Conservation (phyloP, 2,113 vertebrate genomes). For the Sebastes schlegelii region DNA sequence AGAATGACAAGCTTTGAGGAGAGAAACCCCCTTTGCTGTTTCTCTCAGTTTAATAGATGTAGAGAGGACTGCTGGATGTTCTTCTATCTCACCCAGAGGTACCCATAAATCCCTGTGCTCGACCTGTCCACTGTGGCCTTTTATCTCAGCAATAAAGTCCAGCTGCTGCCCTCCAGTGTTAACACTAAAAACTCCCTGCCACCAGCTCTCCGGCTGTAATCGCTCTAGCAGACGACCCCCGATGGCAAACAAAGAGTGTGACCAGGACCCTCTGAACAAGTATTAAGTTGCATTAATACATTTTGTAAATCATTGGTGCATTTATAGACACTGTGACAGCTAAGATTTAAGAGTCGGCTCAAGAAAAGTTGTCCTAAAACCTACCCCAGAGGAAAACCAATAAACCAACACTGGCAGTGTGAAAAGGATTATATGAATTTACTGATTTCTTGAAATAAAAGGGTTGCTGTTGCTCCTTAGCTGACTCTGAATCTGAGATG, state of each 20-base stretch:
- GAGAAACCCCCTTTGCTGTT: background rate
- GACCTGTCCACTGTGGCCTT: slow-evolving; percentile 55
- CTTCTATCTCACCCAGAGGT: slow-evolving; percentile 34
- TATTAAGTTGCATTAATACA: background rate
- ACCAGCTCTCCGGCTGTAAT: slow-evolving; percentile 31
- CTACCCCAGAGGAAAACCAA: background rate
- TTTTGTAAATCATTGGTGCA: background rate
- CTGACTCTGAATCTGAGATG: background rate
- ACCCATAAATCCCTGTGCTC: slow-evolving; percentile 60
- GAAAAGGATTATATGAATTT: background rate
- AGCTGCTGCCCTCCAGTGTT: slow-evolving; percentile 59
- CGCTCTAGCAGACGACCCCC: slow-evolving; percentile 42
- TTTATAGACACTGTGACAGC: background rate
- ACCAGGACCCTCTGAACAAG: background rate
- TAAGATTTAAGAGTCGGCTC: background rate
- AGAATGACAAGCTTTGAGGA: slow-evolving; percentile 17
- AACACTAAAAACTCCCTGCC: slow-evolving; percentile 41
- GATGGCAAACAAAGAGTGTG: slow-evolving; percentile 13
- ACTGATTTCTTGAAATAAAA: background rate
- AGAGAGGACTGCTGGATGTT: slow-evolving; percentile 9
- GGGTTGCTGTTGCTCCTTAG: background rate
- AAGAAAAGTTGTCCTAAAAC: background rate
- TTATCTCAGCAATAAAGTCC: slow-evolving; percentile 65
- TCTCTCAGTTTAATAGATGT: slow-evolving; percentile 1
- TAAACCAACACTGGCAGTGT: background rate